Base-by-base conservation (phyloP, 2,888 invertebrate genomes). In the Mechanitis mazaeus region DNA sequence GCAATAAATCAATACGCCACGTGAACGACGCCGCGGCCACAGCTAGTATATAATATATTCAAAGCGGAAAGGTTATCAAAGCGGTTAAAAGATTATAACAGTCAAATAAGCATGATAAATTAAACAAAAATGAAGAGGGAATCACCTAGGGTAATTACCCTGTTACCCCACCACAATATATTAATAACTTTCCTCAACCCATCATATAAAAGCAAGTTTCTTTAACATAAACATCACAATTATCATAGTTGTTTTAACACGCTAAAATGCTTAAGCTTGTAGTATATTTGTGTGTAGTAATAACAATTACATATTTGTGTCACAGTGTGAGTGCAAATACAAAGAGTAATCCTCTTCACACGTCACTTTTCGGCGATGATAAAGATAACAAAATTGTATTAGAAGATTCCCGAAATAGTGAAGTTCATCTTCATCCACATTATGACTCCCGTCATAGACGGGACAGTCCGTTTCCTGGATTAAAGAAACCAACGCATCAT, bases 401-500 rank as follows among this genome's bases (percentile, higher is more conserved):
- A 42, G 31, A 50, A 50, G 31, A 7, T 9, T 31, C 50, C 31
- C 31, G 9, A 9, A n/a, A 50, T 7, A 50, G 50, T 50, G 50
- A 11, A 50, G 9, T 50, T 50, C 28, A 50, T 50, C 28, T 50
- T 50, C 50, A 28, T 47, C n/a, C 7, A 28, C 6, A n/a, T 28
- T 28, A 47, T 45, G 53, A 53, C 5, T 33, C 20, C 3, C 55
- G 45, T 11, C n/a, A 45, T 1, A 57, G 45, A 53, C 64, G 64
- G 33, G 57, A 64, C 45, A 5, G 59, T 31, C 54, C 47, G n/a
- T 38, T 64, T 31, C 61, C 64, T 53, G 71, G 68, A 42, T 6
- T 73, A 2, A 71, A 64, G 50, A 75, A 75, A 58, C 76, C 77
- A 0, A 71, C 72, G 1, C 72, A 78, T 59, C 71, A 71, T 50